These are phyloP conservation scores for Apodemus sylvaticus DNA, from an alignment of 2,113 vertebrate species.

Conservation along the genomic window DNA sequence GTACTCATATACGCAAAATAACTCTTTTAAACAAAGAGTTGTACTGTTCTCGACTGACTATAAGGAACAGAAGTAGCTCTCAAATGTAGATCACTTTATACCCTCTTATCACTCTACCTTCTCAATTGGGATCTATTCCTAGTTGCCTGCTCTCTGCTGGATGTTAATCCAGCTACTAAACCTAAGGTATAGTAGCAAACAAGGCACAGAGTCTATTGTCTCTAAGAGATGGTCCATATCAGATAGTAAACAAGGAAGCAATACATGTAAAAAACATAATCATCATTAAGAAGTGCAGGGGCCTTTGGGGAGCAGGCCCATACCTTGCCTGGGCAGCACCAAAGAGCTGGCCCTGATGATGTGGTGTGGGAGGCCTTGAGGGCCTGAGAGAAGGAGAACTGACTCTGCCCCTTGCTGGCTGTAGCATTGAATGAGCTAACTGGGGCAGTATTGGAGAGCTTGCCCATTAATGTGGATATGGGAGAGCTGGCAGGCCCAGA, in stretches of 20 bases:
- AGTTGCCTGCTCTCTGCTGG: background rate
- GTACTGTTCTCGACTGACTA: background rate
- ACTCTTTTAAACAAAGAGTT: background rate
- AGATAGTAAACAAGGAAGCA: background rate
- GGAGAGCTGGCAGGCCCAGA: background rate
- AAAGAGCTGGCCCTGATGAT: background rate
- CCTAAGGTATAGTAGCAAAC: background rate
- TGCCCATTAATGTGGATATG: background rate
- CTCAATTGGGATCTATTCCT: constrained; percentile 2
- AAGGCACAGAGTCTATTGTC: background rate
- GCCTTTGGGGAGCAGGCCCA: background rate
- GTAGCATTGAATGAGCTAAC: too few relatives aligned
- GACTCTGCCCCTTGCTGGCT: background rate
- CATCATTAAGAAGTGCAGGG: background rate
- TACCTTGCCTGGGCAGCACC: too few relatives aligned
- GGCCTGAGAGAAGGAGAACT: too few relatives aligned
- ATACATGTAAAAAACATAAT: background rate
- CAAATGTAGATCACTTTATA: background rate
- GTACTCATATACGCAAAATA: too few relatives aligned
- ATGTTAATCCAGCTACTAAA: background rate
- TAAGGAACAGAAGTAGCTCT: background rate
- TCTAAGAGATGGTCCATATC: background rate
- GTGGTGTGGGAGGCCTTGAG: too few relatives aligned
- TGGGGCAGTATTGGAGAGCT: background rate
- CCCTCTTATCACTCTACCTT: background rate